A percentile compares a stretch with the other conserved stretches of the same genome.
Conservation (phyloP, 2,888 invertebrate genomes). For the Cosmia trapezina region DNA sequence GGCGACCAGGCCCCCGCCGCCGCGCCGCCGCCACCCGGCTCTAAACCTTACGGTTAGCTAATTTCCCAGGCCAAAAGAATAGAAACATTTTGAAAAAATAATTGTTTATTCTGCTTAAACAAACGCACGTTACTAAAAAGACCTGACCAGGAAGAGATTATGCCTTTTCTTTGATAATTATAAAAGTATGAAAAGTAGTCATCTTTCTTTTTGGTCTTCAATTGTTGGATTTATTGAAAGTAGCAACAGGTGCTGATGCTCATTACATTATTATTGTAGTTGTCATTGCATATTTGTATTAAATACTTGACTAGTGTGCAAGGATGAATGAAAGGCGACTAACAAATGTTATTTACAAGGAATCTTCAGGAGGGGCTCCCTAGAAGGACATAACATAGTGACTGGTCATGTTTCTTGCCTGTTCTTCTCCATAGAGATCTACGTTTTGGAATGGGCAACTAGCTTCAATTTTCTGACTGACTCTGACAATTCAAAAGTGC, state of each 20-base stretch:
- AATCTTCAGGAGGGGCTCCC: not conserved
- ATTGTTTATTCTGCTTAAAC: not conserved
- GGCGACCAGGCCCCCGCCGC: constrained; percentile 94
- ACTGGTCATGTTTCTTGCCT: too few species aligned
- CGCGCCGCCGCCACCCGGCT: constrained; percentile 96
- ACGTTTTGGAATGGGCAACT: too few species aligned
- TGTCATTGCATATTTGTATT: too few species aligned
- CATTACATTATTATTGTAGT: not conserved
- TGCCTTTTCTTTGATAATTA: not conserved
- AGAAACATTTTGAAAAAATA: not conserved
- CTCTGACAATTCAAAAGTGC: too few species aligned
- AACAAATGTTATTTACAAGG: not conserved
- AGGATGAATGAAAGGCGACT: not conserved
- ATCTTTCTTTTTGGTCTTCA: constrained; percentile 2
- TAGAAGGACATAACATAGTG: not conserved
- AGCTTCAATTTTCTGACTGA: too few species aligned
- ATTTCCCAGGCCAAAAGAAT: not conserved
- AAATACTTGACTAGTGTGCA: not conserved
- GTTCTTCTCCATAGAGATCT: too few species aligned
- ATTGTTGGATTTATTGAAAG: not conserved
- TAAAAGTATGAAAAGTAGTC: too few species aligned
- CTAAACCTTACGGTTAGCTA: constrained; percentile 96
- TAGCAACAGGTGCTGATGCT: not conserved
- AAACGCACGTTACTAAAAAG: not conserved
- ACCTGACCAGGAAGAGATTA: not conserved